Evolutionary conservation across 2,888 invertebrate species (phyloP).

Genomic region (Caenorhabditis imperialis): DNA sequence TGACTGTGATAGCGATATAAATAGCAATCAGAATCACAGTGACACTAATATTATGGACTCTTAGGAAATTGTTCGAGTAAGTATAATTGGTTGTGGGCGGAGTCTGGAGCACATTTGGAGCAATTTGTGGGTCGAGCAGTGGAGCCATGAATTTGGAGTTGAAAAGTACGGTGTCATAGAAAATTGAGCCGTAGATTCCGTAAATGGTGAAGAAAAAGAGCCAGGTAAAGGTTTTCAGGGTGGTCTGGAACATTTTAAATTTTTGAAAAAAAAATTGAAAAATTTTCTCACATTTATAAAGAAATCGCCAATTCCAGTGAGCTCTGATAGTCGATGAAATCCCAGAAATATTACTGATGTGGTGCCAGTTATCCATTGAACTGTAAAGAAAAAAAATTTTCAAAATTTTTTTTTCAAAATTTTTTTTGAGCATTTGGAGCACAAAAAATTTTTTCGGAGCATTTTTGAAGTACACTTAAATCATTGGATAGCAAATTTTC

Average conservation of each 20-base stretch:
- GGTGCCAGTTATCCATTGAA: slow-evolving; percentile 41
- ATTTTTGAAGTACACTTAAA: too few species aligned
- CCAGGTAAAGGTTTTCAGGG: slow-evolving; percentile 13
- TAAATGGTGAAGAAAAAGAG: neutral
- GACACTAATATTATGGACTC: slow-evolving; percentile 14
- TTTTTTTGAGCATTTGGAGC: too few species aligned
- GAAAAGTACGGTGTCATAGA: slow-evolving; percentile 41
- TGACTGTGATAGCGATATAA: slow-evolving; percentile 3
- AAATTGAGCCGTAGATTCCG: slow-evolving; percentile 27
- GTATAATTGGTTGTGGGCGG: too few species aligned
- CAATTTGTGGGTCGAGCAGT: slow-evolving; percentile 24
- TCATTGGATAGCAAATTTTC: too few species aligned
- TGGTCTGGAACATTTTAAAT: slow-evolving; percentile 12
- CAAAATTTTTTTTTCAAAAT: neutral
- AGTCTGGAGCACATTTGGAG: too few species aligned
- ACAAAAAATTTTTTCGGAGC: too few species aligned
- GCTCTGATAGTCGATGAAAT: slow-evolving; percentile 25
- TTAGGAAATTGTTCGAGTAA: slow-evolving; percentile 16
- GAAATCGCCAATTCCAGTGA: too few species aligned
- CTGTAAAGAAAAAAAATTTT: neutral
- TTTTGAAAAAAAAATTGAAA: too few species aligned
- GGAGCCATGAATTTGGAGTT: slow-evolving; percentile 41
- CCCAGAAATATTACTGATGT: slow-evolving; percentile 20
- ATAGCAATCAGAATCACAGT: slow-evolving; percentile 4
- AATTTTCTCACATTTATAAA: neutral